These are phyloP conservation scores for Tipula confusa DNA, from an alignment of 2,888 invertebrate species.

Conservation along the genomic window DNA sequence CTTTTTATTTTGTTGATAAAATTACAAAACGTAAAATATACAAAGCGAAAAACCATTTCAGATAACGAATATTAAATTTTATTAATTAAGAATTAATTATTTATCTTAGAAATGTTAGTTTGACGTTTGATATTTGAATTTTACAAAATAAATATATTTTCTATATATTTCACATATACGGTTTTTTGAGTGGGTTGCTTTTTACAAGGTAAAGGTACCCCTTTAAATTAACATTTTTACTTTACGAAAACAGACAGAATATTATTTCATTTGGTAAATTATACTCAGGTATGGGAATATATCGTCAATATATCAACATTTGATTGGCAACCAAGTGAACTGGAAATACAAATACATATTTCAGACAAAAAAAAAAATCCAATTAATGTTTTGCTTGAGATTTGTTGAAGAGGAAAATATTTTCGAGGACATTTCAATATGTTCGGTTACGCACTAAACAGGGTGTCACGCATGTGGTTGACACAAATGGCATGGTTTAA, in stretches of 20 bases:
- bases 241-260: too few relatives aligned
- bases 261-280: not conserved
- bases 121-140: not conserved
- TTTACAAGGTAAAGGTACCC: not conserved
- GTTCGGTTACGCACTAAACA: too few relatives aligned
- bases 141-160: too few relatives aligned
- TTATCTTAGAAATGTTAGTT: not conserved
- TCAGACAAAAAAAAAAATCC: too few relatives aligned
- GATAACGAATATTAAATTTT: not conserved
- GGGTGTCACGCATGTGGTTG: too few relatives aligned
- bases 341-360: not conserved
- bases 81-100: not conserved
- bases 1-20: not conserved
- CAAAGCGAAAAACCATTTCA: not conserved
- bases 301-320: not conserved
- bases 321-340: not conserved
- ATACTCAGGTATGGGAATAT: not conserved
- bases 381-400: not conserved
- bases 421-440: not conserved
- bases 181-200: not conserved
- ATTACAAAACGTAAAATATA: not conserved
- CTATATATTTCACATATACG: too few relatives aligned
- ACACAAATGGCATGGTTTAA: too few relatives aligned
- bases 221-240: too few relatives aligned
- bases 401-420: not conserved